Evolutionary conservation across 1,140 invertebrate species (phyloP).

Genomic region (Drosophila leontia): DNA sequence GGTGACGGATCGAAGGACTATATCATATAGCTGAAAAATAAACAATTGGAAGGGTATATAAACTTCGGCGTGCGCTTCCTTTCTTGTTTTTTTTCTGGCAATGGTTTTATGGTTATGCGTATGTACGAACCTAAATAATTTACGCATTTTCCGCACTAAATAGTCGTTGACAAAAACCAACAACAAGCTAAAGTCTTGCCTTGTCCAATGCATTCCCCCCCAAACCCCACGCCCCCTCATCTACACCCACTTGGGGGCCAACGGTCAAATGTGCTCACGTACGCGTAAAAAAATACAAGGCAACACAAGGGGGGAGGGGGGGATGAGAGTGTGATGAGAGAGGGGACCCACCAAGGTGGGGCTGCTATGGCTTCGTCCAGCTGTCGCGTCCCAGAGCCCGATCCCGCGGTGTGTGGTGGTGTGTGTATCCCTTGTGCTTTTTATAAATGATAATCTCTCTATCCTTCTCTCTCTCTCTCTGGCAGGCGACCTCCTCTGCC

Average conservation of each 20-base stretch:
- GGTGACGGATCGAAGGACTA: too few species aligned
- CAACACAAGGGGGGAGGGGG: not conserved
- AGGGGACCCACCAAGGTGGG: slow-evolving; percentile 13
- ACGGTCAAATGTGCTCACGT: slow-evolving; percentile 68
- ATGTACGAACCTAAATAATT: slow-evolving; percentile 67
- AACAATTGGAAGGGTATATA: too few species aligned
- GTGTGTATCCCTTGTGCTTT: slow-evolving; percentile 61
- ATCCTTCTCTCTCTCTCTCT: not conserved
- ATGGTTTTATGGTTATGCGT: slow-evolving; percentile 47
- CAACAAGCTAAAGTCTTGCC: slow-evolving; percentile 5
- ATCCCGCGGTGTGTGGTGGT: not conserved
- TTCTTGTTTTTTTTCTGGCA: slow-evolving; percentile 13
- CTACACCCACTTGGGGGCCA: slow-evolving; percentile 12
- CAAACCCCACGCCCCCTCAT: not conserved
- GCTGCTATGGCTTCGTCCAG: slow-evolving; percentile 61
- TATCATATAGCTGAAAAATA: too few species aligned
- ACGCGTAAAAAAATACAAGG: slow-evolving; percentile 65
- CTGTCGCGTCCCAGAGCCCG: not conserved
- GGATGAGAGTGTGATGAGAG: not conserved
- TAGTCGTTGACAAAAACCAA: slow-evolving; percentile 63
- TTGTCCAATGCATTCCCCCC: slow-evolving; percentile 4
- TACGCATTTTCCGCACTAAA: slow-evolving; percentile 77
- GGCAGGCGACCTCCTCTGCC: not conserved
- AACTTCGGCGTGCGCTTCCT: too few species aligned
- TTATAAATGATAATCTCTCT: slow-evolving; percentile 72